Conservation (phyloP, 2,113 vertebrate species). For the Percopsis transmontana region DNA sequence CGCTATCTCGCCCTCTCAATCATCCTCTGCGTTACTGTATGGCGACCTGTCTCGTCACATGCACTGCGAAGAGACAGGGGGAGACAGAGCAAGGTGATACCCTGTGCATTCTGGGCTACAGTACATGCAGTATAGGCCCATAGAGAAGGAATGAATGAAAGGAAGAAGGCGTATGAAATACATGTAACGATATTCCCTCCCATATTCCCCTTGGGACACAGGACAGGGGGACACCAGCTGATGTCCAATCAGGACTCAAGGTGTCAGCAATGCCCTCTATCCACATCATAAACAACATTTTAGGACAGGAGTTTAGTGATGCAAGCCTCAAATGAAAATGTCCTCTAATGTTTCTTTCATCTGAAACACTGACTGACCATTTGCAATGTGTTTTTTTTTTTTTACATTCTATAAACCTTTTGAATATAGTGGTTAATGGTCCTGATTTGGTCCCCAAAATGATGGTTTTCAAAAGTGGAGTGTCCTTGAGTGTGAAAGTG, state of each 20-base stretch:
- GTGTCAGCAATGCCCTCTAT: too few relatives aligned
- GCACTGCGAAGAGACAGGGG: too few relatives aligned
- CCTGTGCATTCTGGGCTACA: too few relatives aligned
- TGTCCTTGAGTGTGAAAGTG: constrained; percentile 17
- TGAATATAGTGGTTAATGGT: not conserved
- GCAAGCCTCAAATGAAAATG: constrained; percentile 60
- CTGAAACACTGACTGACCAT: not conserved
- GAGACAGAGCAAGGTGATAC: too few relatives aligned
- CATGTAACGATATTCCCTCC: not conserved
- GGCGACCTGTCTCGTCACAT: not conserved
- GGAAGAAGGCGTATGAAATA: not conserved
- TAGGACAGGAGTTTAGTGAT: too few relatives aligned
- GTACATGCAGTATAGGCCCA: not conserved
- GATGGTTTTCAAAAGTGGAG: constrained; percentile 39
- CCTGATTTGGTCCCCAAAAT: too few relatives aligned
- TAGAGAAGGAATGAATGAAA: not conserved
- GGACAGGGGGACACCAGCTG: too few relatives aligned
- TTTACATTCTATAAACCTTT: constrained; percentile 21
- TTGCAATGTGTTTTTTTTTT: too few relatives aligned
- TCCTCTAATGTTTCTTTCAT: constrained; percentile 21
- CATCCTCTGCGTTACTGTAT: not conserved
- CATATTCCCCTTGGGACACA: too few relatives aligned
- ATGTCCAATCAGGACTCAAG: too few relatives aligned
- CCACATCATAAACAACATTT: too few relatives aligned
- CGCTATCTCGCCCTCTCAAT: constrained; percentile 6